phyloP scores from a whole-genome alignment of 1,140 invertebrate genomes.

The Drosophila gunungcola region DNA sequence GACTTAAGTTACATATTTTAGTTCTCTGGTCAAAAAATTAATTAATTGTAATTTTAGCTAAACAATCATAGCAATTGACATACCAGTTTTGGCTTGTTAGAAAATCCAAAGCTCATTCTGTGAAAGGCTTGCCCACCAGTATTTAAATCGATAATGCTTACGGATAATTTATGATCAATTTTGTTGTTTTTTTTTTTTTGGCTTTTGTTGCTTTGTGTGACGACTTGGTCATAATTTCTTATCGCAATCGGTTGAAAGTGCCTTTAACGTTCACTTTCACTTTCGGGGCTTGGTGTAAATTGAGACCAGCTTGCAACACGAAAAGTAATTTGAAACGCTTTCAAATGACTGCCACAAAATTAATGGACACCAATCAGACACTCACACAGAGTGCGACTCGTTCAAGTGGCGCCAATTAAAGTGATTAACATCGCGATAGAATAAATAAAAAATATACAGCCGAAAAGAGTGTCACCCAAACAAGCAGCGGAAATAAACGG shows the following conservation, averaged over 20 bases:
- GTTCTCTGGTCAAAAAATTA: neutral
- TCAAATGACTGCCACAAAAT: slow-evolving; percentile 72
- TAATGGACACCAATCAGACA: slow-evolving; percentile 71
- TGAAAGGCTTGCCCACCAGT: neutral
- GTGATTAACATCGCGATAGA: slow-evolving; percentile 75
- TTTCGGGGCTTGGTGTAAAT: slow-evolving; percentile 41
- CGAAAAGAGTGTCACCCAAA: slow-evolving; percentile 36
- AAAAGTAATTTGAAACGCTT: slow-evolving; percentile 77
- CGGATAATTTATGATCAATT: slow-evolving; percentile 21
- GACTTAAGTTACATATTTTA: slow-evolving; percentile 1
- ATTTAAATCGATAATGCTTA: slow-evolving; percentile 20
- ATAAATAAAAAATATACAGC: slow-evolving; percentile 46
- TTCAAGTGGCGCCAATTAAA: slow-evolving; percentile 80
- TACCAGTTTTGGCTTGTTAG: neutral
- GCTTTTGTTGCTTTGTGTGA: neutral
- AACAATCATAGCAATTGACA: too few relatives aligned
- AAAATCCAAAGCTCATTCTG: neutral
- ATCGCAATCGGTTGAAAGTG: slow-evolving; percentile 61
- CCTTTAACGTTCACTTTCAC: slow-evolving; percentile 57
- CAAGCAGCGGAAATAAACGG: slow-evolving; percentile 22
- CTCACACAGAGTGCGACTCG: slow-evolving; percentile 27
- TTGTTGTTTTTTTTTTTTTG: slow-evolving; percentile 13
- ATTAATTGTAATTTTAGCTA: neutral
- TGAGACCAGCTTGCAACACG: slow-evolving; percentile 57
- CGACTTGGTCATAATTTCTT: slow-evolving; percentile 32